Percentiles rank a stretch among this genome's conserved stretches.
Conservation (phyloP, 1,140 invertebrate species). For the Drosophila triauraria region DNA sequence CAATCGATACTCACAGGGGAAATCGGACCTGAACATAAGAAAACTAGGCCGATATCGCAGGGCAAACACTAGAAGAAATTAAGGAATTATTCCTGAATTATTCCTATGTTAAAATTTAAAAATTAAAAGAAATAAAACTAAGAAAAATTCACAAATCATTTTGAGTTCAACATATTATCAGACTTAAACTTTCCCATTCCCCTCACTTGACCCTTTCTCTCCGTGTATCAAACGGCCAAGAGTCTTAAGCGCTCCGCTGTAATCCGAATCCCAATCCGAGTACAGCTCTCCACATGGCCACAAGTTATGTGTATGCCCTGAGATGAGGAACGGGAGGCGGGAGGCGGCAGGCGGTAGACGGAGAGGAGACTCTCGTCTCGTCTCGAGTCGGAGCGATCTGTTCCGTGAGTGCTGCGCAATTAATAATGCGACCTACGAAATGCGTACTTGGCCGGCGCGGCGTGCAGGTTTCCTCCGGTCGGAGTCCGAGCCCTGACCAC, state of each 20-base stretch:
- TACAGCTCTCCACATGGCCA: slow-evolving; percentile 18
- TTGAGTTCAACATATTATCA: background rate
- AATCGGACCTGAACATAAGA: background rate
- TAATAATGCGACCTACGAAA: slow-evolving; percentile 41
- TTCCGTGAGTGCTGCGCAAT: slow-evolving; percentile 39
- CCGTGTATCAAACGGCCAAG: slow-evolving; percentile 7
- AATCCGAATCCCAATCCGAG: slow-evolving; percentile 3
- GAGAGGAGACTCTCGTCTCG: background rate
- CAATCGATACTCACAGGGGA: slow-evolving; percentile 16
- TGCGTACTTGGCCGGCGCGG: slow-evolving; percentile 22
- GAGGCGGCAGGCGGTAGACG: background rate
- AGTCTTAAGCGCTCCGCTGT: slow-evolving; percentile 8
- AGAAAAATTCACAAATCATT: background rate
- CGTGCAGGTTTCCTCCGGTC: too few relatives aligned
- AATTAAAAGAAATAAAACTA: too few relatives aligned
- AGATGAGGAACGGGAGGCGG: too few relatives aligned
- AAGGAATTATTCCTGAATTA: background rate
- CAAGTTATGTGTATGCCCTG: background rate
- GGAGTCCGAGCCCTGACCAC: background rate
- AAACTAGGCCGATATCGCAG: slow-evolving; percentile 6
- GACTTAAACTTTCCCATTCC: background rate
- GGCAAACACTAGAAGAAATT: slow-evolving; percentile 6
- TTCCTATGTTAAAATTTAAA: too few relatives aligned
- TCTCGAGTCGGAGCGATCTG: background rate
- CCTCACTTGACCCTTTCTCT: background rate